Conservation (phyloP, 1,140 invertebrate species). For the Pseudachorutes palmiensis region DNA sequence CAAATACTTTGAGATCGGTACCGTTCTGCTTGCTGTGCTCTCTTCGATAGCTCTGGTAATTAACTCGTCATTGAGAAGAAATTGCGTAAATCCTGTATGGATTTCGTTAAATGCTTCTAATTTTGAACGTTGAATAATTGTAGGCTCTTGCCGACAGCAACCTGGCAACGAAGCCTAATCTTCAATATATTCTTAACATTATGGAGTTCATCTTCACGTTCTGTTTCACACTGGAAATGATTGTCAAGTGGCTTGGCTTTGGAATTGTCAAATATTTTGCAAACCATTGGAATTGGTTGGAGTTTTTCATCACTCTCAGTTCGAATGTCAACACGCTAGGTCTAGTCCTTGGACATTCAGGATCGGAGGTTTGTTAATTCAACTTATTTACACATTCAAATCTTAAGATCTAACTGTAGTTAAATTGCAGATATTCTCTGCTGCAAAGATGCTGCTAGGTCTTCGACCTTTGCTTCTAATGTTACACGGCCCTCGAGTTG, state of each 20-base stretch:
- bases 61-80: too few species aligned
- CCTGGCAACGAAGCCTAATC: constrained; percentile 73
- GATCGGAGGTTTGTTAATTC: constrained; percentile 86
- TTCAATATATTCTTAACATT: constrained; percentile 87
- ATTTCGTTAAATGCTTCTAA: too few species aligned
- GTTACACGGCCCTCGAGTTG: too few species aligned
- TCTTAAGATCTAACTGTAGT: too few species aligned
- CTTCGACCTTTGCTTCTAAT: too few species aligned
- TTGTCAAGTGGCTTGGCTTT: constrained; percentile 95
- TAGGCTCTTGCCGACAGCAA: constrained; percentile 95
- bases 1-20: constrained; percentile 98
- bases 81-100: too few species aligned
- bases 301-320: constrained; percentile 97
- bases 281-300: constrained; percentile 98
- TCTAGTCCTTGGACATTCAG: constrained; percentile 81
- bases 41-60: constrained; percentile 93
- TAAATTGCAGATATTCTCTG: too few species aligned
- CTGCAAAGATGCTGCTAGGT: too few species aligned
- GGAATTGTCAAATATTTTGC: constrained; percentile 96
- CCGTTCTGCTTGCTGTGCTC: constrained; percentile 94
- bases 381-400: too few species aligned
- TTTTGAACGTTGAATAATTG: too few species aligned
- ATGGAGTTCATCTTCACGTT: constrained; percentile 97
- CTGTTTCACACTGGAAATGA: constrained; percentile 97
- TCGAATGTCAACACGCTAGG: constrained; percentile 95